Percentiles rank a stretch among this genome's conserved stretches.
phyloP scores from a whole-genome alignment of 2,797 vertebrate species.

The Hafferia zeledoni region DNA sequence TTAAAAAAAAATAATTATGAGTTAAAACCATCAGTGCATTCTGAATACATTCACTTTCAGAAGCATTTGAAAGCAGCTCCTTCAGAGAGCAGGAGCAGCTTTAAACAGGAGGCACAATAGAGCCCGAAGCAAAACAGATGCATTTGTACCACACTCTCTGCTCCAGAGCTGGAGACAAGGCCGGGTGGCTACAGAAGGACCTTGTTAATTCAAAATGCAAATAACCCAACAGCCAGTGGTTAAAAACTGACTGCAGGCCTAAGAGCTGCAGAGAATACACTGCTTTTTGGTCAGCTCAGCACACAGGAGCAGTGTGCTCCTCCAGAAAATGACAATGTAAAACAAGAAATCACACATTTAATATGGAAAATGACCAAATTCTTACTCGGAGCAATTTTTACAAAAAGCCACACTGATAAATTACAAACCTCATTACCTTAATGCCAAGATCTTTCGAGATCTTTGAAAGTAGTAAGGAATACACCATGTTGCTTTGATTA shows the following conservation, averaged over 20 bases:
- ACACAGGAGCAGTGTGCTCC: not conserved
- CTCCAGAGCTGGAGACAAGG: not conserved
- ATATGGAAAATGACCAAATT: not conserved
- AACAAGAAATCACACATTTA: not conserved
- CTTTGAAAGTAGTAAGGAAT: not conserved
- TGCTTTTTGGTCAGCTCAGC: not conserved
- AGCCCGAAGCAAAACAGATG: not conserved
- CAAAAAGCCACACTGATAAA: not conserved
- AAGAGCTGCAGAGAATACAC: not conserved
- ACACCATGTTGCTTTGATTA: slow-evolving; percentile 33
- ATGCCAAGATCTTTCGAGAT: not conserved
- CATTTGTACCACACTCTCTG: not conserved
- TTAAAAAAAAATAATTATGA: not conserved
- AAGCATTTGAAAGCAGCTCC: not conserved
- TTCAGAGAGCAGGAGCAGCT: not conserved
- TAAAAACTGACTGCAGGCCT: not conserved
- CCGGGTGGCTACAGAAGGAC: not conserved
- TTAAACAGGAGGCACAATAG: not conserved
- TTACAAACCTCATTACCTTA: not conserved
- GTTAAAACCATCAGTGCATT: not conserved
- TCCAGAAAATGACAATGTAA: not conserved
- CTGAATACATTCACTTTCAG: not conserved
- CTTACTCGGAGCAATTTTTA: not conserved
- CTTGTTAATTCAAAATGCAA: slow-evolving; percentile 20
- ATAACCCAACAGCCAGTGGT: not conserved